These are phyloP conservation scores for Argyrosomus regius DNA, from an alignment of 2,797 vertebrate species.

Conservation along the genomic window DNA sequence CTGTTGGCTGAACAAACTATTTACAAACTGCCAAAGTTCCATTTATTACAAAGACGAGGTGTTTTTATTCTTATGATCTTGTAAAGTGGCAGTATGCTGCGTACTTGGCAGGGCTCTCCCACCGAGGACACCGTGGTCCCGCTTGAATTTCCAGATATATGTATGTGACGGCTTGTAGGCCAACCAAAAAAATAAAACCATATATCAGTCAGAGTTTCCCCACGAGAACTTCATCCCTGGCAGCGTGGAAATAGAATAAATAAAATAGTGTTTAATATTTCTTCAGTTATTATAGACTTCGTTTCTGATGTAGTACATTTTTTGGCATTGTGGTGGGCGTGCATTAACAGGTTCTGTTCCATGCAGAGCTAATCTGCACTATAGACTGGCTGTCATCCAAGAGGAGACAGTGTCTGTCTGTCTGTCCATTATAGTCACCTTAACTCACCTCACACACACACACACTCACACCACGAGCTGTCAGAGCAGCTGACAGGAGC, in stretches of 20 bases:
- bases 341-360: neutral
- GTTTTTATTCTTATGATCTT: neutral
- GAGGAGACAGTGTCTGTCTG: neutral
- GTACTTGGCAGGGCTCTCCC: neutral
- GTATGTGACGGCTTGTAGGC: neutral
- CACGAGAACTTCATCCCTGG: neutral
- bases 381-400: neutral
- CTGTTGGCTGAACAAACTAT: neutral
- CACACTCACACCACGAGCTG: constrained; percentile 34
- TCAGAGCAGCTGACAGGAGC: constrained; percentile 25
- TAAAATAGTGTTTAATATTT: neutral
- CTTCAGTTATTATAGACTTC: neutral
- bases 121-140: neutral
- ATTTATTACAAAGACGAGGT: neutral
- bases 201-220: too few species aligned
- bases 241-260: neutral
- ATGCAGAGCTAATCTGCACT: neutral
- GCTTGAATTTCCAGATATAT: neutral
- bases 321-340: neutral
- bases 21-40: neutral
- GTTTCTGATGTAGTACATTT: neutral
- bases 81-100: neutral
- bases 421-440: constrained; percentile 14
- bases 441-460: constrained; percentile 33
- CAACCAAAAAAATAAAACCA: neutral